Evolutionary conservation across 2,113 vertebrate species (phyloP).

Genomic region (Trogon melanurus): DNA sequence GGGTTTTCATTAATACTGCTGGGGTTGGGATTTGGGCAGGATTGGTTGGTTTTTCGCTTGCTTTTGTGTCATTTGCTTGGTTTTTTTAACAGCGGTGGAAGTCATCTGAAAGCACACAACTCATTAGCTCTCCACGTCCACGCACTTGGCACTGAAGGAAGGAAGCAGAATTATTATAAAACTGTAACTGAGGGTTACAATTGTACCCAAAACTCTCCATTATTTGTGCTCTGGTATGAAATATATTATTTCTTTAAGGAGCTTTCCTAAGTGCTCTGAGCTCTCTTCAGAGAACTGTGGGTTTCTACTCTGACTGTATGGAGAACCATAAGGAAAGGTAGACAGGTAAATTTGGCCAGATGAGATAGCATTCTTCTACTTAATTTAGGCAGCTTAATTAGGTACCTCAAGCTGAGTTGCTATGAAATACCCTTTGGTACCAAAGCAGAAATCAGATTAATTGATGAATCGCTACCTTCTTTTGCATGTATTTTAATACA

Average conservation of each 20-base stretch:
- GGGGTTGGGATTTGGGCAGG: accelerated
- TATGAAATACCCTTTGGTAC: neutral
- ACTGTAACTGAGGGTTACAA: neutral
- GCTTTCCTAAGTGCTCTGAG: neutral
- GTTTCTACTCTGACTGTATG: neutral
- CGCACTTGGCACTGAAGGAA: neutral
- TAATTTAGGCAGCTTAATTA: neutral
- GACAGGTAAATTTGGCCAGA: neutral
- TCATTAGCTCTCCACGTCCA: neutral
- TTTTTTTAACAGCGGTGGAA: neutral
- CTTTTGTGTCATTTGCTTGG: neutral
- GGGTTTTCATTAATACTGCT: neutral
- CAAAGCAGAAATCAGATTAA: neutral
- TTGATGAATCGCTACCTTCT: neutral
- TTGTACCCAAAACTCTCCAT: neutral
- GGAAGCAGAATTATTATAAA: neutral
- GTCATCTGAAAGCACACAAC: neutral
- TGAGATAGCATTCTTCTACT: neutral
- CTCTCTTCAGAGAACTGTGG: neutral
- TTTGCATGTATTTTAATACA: neutral
- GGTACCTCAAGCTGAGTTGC: neutral
- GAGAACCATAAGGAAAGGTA: neutral
- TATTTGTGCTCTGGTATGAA: neutral
- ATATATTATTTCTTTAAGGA: neutral
- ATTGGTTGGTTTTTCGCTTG: accelerated